phyloP scores from a whole-genome alignment of 2,113 vertebrate species.

The Platysternon megacephalum region DNA sequence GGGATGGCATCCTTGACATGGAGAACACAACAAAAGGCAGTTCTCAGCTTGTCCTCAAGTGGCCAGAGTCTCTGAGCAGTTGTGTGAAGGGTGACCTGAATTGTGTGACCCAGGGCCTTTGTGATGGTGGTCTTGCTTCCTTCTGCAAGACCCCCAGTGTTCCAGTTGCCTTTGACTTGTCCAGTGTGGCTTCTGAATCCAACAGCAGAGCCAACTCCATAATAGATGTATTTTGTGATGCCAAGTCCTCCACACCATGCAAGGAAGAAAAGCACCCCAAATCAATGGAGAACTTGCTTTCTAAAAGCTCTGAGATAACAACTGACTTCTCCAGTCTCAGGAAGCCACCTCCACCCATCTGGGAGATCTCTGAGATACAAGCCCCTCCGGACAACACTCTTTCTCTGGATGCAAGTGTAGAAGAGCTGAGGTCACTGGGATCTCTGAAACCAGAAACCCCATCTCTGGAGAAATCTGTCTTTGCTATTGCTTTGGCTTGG shows the following conservation, averaged over 20 bases:
- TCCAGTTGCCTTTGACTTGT: slow-evolving; percentile 29
- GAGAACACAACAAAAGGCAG: not conserved
- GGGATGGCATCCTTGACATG: not conserved
- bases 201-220: not conserved
- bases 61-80: not conserved
- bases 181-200: slow-evolving; percentile 9
- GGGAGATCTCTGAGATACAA: slow-evolving; percentile 68
- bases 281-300: not conserved
- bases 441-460: not conserved
- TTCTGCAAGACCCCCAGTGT: slow-evolving; percentile 31
- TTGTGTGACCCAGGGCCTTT: slow-evolving; percentile 7
- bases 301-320: not conserved
- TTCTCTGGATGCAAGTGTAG: slow-evolving; percentile 20
- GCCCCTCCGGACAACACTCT: slow-evolving; percentile 5
- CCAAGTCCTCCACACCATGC: slow-evolving; percentile 59
- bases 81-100: not conserved
- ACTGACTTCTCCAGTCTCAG: slow-evolving; percentile 2
- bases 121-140: slow-evolving; percentile 15
- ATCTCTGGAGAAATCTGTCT: not conserved
- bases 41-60: not conserved
- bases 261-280: slow-evolving; percentile 30
- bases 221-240: not conserved
- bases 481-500: slow-evolving; percentile 33
- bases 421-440: slow-evolving; percentile 25
- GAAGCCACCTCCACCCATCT: slow-evolving; percentile 9